Evolutionary conservation across 2,113 vertebrate species (phyloP), one percentile per base, ranked within the genome.

Genomic region (Psammodynastes pulverulentus): DNA sequence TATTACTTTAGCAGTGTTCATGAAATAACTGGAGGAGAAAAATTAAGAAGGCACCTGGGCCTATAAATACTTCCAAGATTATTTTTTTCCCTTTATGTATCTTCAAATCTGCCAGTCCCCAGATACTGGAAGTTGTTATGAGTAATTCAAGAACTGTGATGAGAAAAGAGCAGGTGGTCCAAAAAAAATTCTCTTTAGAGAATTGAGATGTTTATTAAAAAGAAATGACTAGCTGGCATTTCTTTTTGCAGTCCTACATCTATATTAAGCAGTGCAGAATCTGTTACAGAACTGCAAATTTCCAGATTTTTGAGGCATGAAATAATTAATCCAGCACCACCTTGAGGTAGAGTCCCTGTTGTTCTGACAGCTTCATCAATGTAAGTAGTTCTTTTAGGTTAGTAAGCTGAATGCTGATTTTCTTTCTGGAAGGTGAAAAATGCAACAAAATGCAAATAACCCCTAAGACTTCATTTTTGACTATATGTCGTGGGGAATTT

Each of bases 91-190:
- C 15, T 6, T 46, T 62, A 48, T 4, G 43, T 26, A 72, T 24
- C 26, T 46, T 54, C 26, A 12, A 89, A 92, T 58, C 52, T 85
- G n/a, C 48, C 19, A 92, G 67, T 6, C 6, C 12, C 85, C 67
- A 15, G 46, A 91, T 19, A 87, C 7, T 24, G 62, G 26, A 21
- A 84, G 23, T 89, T 92, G n/a, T 39, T 10, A 46, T 72, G 88
- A 88, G 29, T 54, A 2, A 58, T 54, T 93, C 4, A n/a, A 24
- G 45, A 93, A 56, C 34, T 84, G 24, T 79, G 10, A 67, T 93
- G 92, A 34, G 53, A 89, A 91, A 93, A 62, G 86, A 53, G 92
- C 85, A 88, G 72, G 90, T 26, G 34, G 72, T n/a, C 34, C 67
- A 53, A 52, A 62, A 88, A 88, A 62, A 23, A 6, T 19, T 90